Conservation (phyloP, 2,113 vertebrate genomes). For the Nannobrachium achirus region DNA sequence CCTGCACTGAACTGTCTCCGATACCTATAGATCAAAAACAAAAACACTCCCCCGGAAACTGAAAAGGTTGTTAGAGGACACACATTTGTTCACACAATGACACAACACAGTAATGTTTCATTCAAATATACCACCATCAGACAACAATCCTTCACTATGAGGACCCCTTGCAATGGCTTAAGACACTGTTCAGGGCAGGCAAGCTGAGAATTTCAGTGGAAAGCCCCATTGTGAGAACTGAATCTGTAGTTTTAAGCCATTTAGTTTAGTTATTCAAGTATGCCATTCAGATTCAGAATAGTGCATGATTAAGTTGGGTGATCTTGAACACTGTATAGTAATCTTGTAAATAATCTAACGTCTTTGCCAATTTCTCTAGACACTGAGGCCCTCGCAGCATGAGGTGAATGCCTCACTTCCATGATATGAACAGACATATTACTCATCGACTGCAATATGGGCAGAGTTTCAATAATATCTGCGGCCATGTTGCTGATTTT, state of each 20-base stretch:
- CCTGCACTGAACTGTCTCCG: no score
- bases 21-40: constrained; percentile 81
- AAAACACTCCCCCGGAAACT: constrained; percentile 72
- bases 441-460: background rate
- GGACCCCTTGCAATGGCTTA: background rate
- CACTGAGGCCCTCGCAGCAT: background rate
- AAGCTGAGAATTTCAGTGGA: background rate
- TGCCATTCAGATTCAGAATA: background rate
- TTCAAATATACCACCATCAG: constrained; percentile 22
- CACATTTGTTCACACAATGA: constrained; percentile 45
- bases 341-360: background rate
- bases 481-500: background rate
- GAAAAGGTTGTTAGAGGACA: constrained; percentile 62
- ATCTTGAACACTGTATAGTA: no score
- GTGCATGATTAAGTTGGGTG: background rate
- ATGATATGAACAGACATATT: background rate
- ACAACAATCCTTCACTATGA: background rate
- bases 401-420: background rate
- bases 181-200: background rate
- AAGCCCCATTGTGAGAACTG: no score
- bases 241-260: background rate
- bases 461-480: background rate
- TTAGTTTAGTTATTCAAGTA: background rate
- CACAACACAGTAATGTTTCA: constrained; percentile 28
- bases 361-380: background rate